Percentiles rank a stretch among this genome's conserved stretches.
These are phyloP conservation scores for Zygaena filipendulae DNA, from an alignment of 2,888 invertebrate genomes.

Conservation along the genomic window DNA sequence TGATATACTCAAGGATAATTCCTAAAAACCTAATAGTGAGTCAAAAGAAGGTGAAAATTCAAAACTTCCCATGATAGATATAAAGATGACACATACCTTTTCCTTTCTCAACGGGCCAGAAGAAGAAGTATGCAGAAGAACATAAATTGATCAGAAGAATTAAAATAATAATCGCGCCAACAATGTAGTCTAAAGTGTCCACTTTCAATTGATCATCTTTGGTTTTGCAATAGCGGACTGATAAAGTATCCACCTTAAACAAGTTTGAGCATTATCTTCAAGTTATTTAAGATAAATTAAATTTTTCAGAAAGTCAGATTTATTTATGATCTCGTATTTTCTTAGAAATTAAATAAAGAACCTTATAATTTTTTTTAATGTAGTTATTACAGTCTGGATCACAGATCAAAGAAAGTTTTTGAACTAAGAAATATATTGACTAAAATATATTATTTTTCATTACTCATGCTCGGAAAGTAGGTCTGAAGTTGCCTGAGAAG, in stretches of 20 bases:
- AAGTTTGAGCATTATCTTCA: no score
- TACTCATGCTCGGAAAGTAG: no score
- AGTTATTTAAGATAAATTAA: no score
- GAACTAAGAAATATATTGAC: no score
- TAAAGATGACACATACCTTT: conserved; percentile 24
- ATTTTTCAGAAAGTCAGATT: no score
- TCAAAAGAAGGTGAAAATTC: no score
- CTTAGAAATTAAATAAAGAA: not conserved
- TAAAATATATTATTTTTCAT: no score
- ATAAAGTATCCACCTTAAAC: conserved; percentile 32
- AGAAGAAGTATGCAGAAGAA: conserved; percentile 47
- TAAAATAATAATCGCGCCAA: conserved; percentile 36
- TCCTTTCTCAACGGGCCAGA: conserved; percentile 35
- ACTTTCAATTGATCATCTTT: conserved; percentile 36
- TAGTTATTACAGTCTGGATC: not conserved
- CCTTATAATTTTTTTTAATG: conserved; percentile 1
- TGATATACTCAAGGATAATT: no score
- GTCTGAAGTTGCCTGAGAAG: no score
- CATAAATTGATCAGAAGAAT: conserved; percentile 41
- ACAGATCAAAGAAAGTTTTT: not conserved
- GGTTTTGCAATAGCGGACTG: conserved; percentile 56
- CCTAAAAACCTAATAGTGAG: no score
- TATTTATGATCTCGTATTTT: no score
- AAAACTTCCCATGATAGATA: no score
- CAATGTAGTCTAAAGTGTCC: conserved; percentile 38